These are phyloP conservation scores for Heterocephalus glaber DNA, from an alignment of 2,113 vertebrate species.

Conservation along the genomic window DNA sequence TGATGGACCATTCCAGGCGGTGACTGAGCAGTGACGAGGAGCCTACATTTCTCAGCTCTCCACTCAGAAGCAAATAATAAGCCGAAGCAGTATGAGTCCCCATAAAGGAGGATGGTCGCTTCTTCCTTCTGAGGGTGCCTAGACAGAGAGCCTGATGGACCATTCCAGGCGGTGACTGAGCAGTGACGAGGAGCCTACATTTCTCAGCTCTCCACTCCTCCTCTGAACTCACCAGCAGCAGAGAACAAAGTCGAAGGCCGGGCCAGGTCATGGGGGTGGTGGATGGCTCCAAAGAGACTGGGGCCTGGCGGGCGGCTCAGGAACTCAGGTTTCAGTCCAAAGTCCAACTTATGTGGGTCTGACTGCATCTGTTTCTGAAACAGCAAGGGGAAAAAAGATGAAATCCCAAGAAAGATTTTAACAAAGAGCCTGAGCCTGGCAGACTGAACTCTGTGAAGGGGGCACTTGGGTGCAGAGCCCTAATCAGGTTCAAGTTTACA, in stretches of 20 bases:
- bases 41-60: fast-evolving
- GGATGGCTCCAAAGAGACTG: slow-evolving; percentile 95
- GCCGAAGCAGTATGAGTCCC: background rate
- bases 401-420: background rate
- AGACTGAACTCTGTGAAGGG: fast-evolving
- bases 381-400: background rate
- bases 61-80: background rate
- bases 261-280: slow-evolving; percentile 95
- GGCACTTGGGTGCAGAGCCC: fast-evolving
- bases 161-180: background rate
- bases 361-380: slow-evolving; percentile 99
- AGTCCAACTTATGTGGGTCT: slow-evolving; percentile 98
- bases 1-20: fast-evolving
- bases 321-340: slow-evolving; percentile 97
- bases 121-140: background rate
- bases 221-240: slow-evolving; percentile 90
- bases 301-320: slow-evolving; percentile 96
- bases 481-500: background rate
- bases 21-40: fast-evolving
- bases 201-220: background rate
- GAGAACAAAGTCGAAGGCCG: slow-evolving; percentile 97
- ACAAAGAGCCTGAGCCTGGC: fast-evolving
- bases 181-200: fast-evolving
- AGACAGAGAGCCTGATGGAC: fast-evolving
- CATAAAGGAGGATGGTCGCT: background rate